These are phyloP conservation scores for Threskiornis aethiopicus DNA, from an alignment of 2,797 vertebrate species.

Conservation along the genomic window DNA sequence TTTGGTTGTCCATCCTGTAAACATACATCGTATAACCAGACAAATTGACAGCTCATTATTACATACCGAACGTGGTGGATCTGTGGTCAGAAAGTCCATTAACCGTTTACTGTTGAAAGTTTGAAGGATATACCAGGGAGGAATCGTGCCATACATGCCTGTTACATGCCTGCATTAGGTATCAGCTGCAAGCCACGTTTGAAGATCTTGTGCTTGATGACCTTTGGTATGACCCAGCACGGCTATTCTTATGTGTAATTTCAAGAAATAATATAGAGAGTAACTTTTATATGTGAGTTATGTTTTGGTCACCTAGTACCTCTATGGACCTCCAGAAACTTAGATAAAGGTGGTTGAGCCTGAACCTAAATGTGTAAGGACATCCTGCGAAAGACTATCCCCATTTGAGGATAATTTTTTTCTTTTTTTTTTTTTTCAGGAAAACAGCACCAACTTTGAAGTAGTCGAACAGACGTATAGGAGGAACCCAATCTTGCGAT, in stretches of 20 bases:
- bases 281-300: not conserved
- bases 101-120: not conserved
- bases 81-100: not conserved
- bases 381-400: not conserved
- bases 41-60: not conserved
- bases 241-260: not conserved
- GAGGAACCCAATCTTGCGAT: slow-evolving; percentile 92
- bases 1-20: not conserved
- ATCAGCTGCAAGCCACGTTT: accelerated
- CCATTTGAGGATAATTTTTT: not conserved
- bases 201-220: not conserved
- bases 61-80: not conserved
- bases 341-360: not conserved
- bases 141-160: not conserved
- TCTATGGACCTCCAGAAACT: not conserved
- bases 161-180: not conserved
- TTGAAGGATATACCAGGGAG: not conserved
- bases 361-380: not conserved
- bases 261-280: not conserved
- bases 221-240: not conserved
- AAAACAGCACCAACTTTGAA: slow-evolving; percentile 89
- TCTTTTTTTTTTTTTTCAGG: slow-evolving; percentile 64
- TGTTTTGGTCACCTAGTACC: not conserved
- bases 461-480: slow-evolving; percentile 92
- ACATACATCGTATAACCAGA: not conserved